Base-by-base conservation (phyloP, 2,113 vertebrate species). In the Corvus hawaiiensis region DNA sequence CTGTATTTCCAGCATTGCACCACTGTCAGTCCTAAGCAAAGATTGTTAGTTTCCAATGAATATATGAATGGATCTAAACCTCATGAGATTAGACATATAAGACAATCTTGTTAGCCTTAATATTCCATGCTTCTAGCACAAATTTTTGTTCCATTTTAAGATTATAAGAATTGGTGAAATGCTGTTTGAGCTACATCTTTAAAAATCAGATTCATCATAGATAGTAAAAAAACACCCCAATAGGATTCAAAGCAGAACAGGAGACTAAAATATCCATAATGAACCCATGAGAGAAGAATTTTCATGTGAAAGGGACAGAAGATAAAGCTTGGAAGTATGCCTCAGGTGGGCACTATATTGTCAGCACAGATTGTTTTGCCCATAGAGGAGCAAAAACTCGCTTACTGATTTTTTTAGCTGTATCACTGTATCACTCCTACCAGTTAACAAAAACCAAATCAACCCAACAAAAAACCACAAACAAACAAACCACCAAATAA, bases 381-480 rank as follows among this genome's bases (percentile, higher is more conserved):
- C 32, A 17, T 5, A 59, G 14, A 2, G 3, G 18, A 54, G 37
- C 4, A 72, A 85, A 90, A 84, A 21, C 27, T 11, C 0, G 0
- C 10, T 55, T 51, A 28, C 6, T 35, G 49, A 0, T 49, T 84
- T 84, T 80, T 35, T 67, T 69, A 52, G 17, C 18, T 58, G 30
- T 51, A 33, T 78, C 7, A 17, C 5, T 33, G 11, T 83, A 41
- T 13, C 39, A 41, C 23, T 86, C 52, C 28, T 76, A 24, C 12
- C 13, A 37, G 37, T 55, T 46, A 23, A 46, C 7, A 56, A 55
- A n/a, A 48, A 3, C 1, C 0, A 0, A 30, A 69, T 7, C 4
- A 27, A 41, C 5, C 5, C 13, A 75, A 35, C 8, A 37, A 32
- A 8, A 15, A 1, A 4, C 2, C 5, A 12, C 17, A 23, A 59